Percentiles rank a stretch among this genome's conserved stretches.
phyloP scores from a whole-genome alignment of 2,888 invertebrate genomes.

The Monochamus alternatus region DNA sequence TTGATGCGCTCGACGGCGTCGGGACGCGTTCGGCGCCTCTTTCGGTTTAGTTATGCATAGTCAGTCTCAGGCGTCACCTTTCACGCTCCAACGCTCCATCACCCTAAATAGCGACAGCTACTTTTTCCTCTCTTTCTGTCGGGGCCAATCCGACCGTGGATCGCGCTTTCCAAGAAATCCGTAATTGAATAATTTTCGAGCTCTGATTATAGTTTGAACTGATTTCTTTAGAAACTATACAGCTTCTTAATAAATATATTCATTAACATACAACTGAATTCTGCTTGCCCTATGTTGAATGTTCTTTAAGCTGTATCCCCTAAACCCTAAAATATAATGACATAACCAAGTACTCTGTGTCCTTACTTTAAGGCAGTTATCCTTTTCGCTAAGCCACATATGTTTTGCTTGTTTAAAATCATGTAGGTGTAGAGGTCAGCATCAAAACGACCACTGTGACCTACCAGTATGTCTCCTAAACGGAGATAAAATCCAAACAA shows the following conservation, averaged over 20 bases:
- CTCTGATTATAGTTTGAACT: background rate
- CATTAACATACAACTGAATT: too few species aligned
- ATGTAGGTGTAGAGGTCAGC: background rate
- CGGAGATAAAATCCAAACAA: background rate
- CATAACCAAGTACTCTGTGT: too few species aligned
- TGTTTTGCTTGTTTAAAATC: background rate
- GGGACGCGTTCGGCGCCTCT: constrained; percentile 51
- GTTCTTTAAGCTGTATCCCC: too few species aligned
- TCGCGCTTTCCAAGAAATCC: background rate
- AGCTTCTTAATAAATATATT: too few species aligned
- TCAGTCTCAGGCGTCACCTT: constrained; percentile 63
- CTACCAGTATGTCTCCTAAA: background rate
- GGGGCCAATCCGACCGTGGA: background rate
- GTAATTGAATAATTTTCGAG: constrained; percentile 8
- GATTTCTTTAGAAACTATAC: too few species aligned
- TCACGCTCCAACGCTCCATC: constrained; percentile 63
- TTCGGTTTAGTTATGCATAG: constrained; percentile 63
- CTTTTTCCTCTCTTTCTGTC: constrained; percentile 53
- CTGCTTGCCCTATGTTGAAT: too few species aligned
- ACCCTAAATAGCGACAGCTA: constrained; percentile 64
- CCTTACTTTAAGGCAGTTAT: too few species aligned
- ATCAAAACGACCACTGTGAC: background rate
- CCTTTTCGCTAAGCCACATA: background rate
- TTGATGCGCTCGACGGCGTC: constrained; percentile 55
- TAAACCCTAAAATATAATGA: too few species aligned